These are phyloP conservation scores for Prionace glauca DNA, from an alignment of 2,797 vertebrate genomes.

Conservation along the genomic window DNA sequence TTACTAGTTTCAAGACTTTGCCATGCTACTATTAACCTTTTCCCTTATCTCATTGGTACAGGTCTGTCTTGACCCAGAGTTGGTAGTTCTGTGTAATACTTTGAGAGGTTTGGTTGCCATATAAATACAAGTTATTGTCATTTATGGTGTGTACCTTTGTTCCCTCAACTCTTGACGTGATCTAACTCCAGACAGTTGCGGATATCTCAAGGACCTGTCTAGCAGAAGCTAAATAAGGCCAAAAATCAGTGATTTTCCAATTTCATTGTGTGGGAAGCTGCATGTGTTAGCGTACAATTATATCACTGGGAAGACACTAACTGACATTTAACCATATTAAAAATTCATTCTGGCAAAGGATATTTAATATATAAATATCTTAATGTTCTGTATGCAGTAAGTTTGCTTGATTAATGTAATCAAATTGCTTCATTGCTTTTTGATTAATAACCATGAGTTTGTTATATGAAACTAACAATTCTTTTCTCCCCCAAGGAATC, in stretches of 20 bases:
- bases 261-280: not conserved
- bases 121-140: not conserved
- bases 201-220: not conserved
- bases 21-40: not conserved
- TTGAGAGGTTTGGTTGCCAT: not conserved
- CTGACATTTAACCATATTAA: not conserved
- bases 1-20: not conserved
- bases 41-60: not conserved
- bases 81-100: not conserved
- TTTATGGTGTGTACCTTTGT: not conserved
- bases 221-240: not conserved
- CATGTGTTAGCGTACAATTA: not conserved
- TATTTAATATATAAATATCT: not conserved
- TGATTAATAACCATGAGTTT: not conserved
- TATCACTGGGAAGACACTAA: not conserved
- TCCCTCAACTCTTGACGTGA: not conserved
- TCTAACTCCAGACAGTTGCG: not conserved
- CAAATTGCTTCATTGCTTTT: not conserved
- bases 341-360: not conserved
- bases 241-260: not conserved
- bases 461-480: not conserved
- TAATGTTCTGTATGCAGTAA: not conserved
- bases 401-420: not conserved
- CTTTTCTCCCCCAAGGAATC: slow-evolving; percentile 67
- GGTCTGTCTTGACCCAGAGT: not conserved